Conservation (phyloP, 23 tunicate species). For the Botrylloides violaceus region DNA sequence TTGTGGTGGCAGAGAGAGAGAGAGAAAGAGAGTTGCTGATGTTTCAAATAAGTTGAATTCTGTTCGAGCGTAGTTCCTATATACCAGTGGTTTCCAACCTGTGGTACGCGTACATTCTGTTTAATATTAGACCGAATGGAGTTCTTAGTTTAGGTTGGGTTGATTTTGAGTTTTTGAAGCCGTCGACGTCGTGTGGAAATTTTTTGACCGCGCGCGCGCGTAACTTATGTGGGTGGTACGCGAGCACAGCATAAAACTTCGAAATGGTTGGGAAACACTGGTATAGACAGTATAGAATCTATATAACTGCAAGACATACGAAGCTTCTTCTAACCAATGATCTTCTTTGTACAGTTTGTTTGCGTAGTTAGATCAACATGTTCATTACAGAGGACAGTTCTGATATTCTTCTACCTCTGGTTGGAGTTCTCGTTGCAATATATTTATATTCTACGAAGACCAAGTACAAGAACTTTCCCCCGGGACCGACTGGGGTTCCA, state of each 20-base stretch:
- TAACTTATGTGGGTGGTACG: background rate
- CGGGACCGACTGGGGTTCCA: slow-evolving; percentile 22
- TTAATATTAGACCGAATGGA: background rate
- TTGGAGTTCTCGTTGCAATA: background rate
- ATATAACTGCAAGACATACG: too few species aligned
- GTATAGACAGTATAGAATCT: too few species aligned
- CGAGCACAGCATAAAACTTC: background rate
- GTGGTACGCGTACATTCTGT: slow-evolving; percentile 1
- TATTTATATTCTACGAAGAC: background rate
- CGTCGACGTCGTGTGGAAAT: background rate
- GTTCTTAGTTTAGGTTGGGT: background rate
- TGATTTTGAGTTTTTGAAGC: slow-evolving; percentile 2
- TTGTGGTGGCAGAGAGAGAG: too few species aligned
- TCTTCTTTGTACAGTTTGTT: too few species aligned
- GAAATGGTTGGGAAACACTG: background rate
- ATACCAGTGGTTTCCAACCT: background rate
- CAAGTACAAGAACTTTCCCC: background rate
- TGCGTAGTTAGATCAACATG: too few species aligned
- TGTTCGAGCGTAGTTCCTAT: background rate
- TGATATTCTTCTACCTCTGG: background rate
- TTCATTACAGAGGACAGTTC: background rate
- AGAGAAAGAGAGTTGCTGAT: too few species aligned
- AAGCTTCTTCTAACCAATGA: too few species aligned
- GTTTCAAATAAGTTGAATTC: background rate
- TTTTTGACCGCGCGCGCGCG: background rate